Evolutionary conservation across 2,888 invertebrate genomes (phyloP).

Genomic region (Eugnorisma glareosa): DNA sequence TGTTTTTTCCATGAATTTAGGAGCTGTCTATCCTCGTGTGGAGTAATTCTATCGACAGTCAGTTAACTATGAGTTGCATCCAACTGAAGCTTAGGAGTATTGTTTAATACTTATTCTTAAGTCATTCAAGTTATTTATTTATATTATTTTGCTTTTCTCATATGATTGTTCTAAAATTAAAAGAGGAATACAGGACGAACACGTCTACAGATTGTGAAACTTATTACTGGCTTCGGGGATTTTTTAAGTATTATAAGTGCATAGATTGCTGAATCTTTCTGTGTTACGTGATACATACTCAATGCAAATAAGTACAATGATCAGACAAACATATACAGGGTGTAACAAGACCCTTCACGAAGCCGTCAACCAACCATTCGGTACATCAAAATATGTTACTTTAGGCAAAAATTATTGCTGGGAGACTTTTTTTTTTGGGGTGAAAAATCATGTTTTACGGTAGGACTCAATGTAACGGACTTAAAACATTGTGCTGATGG

Average conservation of each 20-base stretch:
- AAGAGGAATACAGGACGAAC: conserved; percentile 27
- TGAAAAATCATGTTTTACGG: too few species aligned
- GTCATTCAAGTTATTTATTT: not conserved
- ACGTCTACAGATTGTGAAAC: conserved; percentile 52
- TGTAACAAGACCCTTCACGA: too few species aligned
- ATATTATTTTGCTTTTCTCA: conserved; percentile 76
- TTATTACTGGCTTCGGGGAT: conserved; percentile 78
- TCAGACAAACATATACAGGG: conserved; percentile 1
- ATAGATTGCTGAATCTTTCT: not conserved
- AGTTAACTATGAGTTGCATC: conserved; percentile 19
- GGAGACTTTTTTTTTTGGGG: too few species aligned
- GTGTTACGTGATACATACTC: not conserved
- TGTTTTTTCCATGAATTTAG: not conserved
- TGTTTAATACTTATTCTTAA: not conserved
- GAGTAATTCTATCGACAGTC: not conserved
- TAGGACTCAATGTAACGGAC: too few species aligned
- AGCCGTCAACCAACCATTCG: too few species aligned
- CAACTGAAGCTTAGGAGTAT: conserved; percentile 10
- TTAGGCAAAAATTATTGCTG: too few species aligned
- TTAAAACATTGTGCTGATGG: too few species aligned
- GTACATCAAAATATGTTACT: too few species aligned
- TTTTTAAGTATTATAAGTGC: conserved; percentile 26
- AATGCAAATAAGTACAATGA: not conserved
- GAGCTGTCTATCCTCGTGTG: not conserved
- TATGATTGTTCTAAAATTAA: conserved; percentile 68